Base-by-base conservation (phyloP, 2,113 vertebrate genomes). In the Tringa solitaria region DNA sequence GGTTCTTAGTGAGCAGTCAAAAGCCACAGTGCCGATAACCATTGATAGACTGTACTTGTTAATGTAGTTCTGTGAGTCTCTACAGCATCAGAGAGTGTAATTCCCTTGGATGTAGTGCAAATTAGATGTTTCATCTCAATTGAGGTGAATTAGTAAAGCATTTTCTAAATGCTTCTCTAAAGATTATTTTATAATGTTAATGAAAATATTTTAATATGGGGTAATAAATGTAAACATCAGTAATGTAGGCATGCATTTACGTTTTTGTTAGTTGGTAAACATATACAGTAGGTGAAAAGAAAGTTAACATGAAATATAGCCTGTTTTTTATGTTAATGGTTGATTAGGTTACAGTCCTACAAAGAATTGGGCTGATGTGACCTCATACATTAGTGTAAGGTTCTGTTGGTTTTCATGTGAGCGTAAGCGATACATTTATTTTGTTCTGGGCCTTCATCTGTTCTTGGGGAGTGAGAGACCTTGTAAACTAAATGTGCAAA, bases 31-130 rank as follows among this genome's bases (percentile, higher is more conserved):
- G 79, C 89, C 45, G 27, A 90, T 96, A 96, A 95, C 92, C 94
- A 94, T 89, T 95, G 95, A 96, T 94, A 92, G 91, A 67, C 90
- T 95, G 68, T 96, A 93, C 64, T 94, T 86, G 80, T 97, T 93
- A 90, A 93, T 93, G 65, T 93, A 72, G 91, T 96, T 89, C 77
- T 93, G 12, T 79, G 87, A 94, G 90, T 87, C 64, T 94, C 80
- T 77, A 51, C 41, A 94, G 75, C 61, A 88, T 86, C 63, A 88
- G 65, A 85, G 89, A 67, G 21, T 81, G 73, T 83, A 87, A 92
- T 96, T 96, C 63, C 57, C 39, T 65, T 96, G 87, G 45, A 95
- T 94, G 79, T 87, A 80, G 80, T 70, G 64, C 64, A 94, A 61
- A 92, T 96, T 94, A 93, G 79, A 65, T 86, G 57, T 96, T 97